Percentiles rank a stretch among this genome's conserved stretches.
These are phyloP conservation scores for Neolamprologus devosi DNA, from an alignment of 2,113 vertebrate species.

Conservation along the genomic window DNA sequence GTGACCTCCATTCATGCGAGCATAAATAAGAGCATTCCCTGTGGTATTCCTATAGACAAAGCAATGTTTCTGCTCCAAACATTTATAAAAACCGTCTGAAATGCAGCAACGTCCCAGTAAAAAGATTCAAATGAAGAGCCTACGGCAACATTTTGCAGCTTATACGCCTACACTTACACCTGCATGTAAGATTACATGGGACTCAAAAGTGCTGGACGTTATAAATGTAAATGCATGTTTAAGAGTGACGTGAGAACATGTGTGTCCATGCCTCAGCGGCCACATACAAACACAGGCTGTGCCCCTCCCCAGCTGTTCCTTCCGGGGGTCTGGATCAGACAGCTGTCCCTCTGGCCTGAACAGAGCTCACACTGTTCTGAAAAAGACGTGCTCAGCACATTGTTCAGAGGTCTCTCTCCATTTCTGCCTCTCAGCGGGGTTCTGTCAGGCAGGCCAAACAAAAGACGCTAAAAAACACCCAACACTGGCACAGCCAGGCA, in stretches of 20 bases:
- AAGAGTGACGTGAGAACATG: background rate
- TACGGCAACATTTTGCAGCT: background rate
- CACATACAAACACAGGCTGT: constrained; percentile 19
- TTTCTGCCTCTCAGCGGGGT: constrained; percentile 42
- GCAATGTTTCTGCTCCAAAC: background rate
- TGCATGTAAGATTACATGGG: background rate
- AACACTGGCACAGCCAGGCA: constrained; percentile 31
- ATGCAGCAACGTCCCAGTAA: background rate
- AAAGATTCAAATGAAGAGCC: constrained; percentile 15
- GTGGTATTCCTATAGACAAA: background rate
- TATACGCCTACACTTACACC: background rate
- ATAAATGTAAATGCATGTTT: background rate
- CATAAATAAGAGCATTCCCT: background rate
- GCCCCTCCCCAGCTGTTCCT: constrained; percentile 66
- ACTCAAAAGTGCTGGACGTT: background rate
- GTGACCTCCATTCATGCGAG: background rate
- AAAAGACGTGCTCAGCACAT: constrained; percentile 58
- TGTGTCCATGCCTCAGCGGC: constrained; percentile 14
- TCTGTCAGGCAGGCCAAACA: constrained; percentile 45
- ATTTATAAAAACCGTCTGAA: background rate
- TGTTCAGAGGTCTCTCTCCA: constrained; percentile 38
- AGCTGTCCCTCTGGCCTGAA: constrained; percentile 61
- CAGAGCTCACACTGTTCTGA: constrained; percentile 63
- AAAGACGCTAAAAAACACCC: constrained; percentile 50
- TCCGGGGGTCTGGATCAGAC: constrained; percentile 58